phyloP scores from a whole-genome alignment of 2,113 vertebrate genomes.

The Mustela lutreola region DNA sequence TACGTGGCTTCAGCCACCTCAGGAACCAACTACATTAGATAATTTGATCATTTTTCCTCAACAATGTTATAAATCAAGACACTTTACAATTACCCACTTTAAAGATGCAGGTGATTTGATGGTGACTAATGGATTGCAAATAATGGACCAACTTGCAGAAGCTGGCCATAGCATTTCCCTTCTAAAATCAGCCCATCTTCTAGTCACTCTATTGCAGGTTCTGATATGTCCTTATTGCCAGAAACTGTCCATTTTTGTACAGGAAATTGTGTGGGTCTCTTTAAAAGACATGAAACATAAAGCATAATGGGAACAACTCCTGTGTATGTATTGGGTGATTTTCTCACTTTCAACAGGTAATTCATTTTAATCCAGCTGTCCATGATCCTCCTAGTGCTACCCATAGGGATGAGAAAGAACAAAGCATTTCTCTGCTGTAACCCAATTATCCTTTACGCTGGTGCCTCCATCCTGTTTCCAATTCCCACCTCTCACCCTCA shows the following conservation, averaged over 20 bases:
- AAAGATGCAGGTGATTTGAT: neutral
- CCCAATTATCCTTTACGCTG: conserved; percentile 6
- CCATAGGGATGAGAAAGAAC: neutral
- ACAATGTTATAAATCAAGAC: neutral
- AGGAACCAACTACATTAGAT: conserved; percentile 22
- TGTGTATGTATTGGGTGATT: neutral
- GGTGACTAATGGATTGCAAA: neutral
- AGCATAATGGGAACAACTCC: neutral
- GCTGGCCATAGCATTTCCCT: neutral
- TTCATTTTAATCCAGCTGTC: neutral
- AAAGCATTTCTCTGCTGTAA: neutral
- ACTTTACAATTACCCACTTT: conserved; percentile 56
- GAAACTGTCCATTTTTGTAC: neutral
- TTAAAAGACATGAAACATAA: conserved; percentile 37
- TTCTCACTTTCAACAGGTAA: conserved; percentile 60
- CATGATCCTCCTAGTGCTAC: neutral
- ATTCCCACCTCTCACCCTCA: neutral
- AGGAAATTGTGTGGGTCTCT: neutral
- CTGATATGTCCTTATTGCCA: neutral
- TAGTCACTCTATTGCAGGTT: neutral
- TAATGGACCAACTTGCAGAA: conserved; percentile 31
- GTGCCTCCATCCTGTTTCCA: neutral
- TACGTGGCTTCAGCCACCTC: neutral
- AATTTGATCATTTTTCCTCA: conserved; percentile 68
- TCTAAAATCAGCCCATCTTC: conserved; percentile 3